phyloP scores from a whole-genome alignment of 2,888 invertebrate species.

The Prionchulus punctatus region DNA sequence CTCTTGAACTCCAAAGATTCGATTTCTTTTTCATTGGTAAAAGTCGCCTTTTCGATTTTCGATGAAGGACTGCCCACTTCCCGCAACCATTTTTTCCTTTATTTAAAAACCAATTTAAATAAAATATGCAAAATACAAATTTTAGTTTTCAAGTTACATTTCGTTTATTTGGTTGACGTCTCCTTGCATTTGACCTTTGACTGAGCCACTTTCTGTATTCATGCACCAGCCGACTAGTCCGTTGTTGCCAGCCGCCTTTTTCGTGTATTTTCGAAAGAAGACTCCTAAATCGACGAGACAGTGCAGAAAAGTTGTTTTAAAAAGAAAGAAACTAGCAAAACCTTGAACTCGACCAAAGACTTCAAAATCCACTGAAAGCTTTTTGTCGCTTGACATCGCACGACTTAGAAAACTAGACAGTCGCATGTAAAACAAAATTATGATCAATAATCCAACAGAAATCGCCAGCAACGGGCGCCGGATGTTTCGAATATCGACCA shows the following conservation, averaged over 20 bases:
- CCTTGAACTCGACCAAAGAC: slow-evolving; percentile 11
- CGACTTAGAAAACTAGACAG: too few relatives aligned
- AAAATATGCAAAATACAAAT: background rate
- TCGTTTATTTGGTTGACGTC: background rate
- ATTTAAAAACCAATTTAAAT: slow-evolving; percentile 19
- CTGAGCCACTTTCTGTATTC: slow-evolving; percentile 11
- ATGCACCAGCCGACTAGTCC: slow-evolving; percentile 12
- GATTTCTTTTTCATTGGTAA: slow-evolving; percentile 40
- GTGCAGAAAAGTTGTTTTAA: too few relatives aligned
- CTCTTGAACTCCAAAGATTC: slow-evolving; percentile 7
- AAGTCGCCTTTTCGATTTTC: slow-evolving; percentile 53
- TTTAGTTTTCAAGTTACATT: slow-evolving; percentile 5
- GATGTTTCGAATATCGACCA: too few relatives aligned
- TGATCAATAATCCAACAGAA: too few relatives aligned
- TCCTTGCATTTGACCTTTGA: slow-evolving; percentile 9
- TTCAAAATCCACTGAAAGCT: background rate
- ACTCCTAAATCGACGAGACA: too few relatives aligned
- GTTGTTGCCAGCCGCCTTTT: background rate
- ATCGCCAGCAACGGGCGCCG: too few relatives aligned
- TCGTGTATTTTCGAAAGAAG: slow-evolving; percentile 15
- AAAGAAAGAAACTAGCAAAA: background rate
- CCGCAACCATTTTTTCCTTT: slow-evolving; percentile 61
- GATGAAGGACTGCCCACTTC: slow-evolving; percentile 57
- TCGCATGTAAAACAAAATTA: too few relatives aligned
- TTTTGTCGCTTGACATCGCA: background rate